These are phyloP conservation scores for Cyprinodon brontotheroides DNA, from an alignment of 2,113 vertebrate genomes.

Conservation along the genomic window DNA sequence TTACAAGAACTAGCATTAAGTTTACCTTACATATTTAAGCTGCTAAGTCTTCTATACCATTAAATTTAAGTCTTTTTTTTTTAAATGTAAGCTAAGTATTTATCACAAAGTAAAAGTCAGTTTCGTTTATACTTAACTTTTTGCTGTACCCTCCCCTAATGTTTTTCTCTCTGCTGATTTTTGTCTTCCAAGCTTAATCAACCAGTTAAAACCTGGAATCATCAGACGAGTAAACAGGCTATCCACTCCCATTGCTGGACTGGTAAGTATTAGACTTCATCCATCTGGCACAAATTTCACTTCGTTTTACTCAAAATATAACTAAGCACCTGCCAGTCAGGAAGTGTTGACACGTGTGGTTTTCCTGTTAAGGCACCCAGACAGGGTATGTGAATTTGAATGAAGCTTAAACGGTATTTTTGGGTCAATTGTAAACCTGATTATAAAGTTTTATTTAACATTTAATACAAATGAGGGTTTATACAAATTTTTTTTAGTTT, in stretches of 20 bases:
- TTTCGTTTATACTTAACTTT: neutral
- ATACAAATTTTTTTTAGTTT: neutral
- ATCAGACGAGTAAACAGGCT: slow-evolving; percentile 91
- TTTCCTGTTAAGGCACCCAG: slow-evolving; percentile 55
- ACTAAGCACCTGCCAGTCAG: slow-evolving; percentile 39
- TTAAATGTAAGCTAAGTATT: too few species aligned
- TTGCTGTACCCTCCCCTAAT: neutral
- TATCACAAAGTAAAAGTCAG: neutral
- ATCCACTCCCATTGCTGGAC: slow-evolving; percentile 94
- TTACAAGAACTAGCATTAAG: neutral
- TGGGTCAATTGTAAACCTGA: neutral
- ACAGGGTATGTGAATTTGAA: slow-evolving; percentile 10
- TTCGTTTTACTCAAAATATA: neutral
- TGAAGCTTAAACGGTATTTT: slow-evolving; percentile 36
- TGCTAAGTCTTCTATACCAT: neutral
- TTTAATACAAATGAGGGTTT: slow-evolving; percentile 39
- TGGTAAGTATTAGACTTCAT: slow-evolving; percentile 80
- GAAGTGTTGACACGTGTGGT: slow-evolving; percentile 59
- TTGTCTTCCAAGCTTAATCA: slow-evolving; percentile 85
- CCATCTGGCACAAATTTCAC: neutral
- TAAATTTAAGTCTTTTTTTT: neutral
- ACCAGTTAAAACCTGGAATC: slow-evolving; percentile 91
- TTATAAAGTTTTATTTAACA: slow-evolving; percentile 18
- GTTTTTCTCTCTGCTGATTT: neutral
- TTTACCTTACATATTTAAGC: neutral